Evolutionary conservation across 2,797 vertebrate species (phyloP), one percentile per base, ranked within the genome.

Genomic region (Enteromius trimaculatus): DNA sequence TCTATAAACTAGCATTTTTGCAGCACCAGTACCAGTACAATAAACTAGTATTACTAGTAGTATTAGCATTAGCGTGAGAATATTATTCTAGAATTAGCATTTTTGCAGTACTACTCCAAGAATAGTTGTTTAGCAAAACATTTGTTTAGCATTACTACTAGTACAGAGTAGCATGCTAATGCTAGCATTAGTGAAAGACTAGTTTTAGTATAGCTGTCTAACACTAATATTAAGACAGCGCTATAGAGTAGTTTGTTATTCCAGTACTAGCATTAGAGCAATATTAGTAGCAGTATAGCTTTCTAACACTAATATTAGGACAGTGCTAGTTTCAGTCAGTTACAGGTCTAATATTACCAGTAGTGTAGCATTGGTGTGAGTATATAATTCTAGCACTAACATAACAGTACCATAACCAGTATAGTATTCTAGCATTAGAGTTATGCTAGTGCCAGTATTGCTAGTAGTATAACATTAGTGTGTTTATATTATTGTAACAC

Each of bases 391-490:
- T 72, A 29, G 26, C 2, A 70, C 7, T 74, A 49, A 7, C 11
- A 47, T 13, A 47, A 14, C 8, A 42, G n/a, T 21, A 21, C 17
- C 6, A 13, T 39, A 13, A 62, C 42, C 16, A 62, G 19, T 8
- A 53, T 53, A 53, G 51, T 21, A 19, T 6, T 11, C 9, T 42
- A 44, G 39, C 39, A 17, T 26, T 31, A 9, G 17, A 21, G 19
- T 9, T 0, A 39, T 9, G 8, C 8, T 39, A 39, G 8, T 39
- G 0, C 39, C 7, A 1, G 17, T 0, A 6, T 6, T 21, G 17
- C 2, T 19, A 51, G 6, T 19, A 51, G 17, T 51, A 51, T 19
- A 51, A 16, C 2, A 5, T 16, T 51, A 51, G 2, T 19, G 49
- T 21, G 6, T 0, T 17, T 51, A 51, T 51, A 51, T 51, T 51